These are phyloP conservation scores for Regulus satrapa DNA, from an alignment of 2,113 vertebrate species.

Conservation along the genomic window DNA sequence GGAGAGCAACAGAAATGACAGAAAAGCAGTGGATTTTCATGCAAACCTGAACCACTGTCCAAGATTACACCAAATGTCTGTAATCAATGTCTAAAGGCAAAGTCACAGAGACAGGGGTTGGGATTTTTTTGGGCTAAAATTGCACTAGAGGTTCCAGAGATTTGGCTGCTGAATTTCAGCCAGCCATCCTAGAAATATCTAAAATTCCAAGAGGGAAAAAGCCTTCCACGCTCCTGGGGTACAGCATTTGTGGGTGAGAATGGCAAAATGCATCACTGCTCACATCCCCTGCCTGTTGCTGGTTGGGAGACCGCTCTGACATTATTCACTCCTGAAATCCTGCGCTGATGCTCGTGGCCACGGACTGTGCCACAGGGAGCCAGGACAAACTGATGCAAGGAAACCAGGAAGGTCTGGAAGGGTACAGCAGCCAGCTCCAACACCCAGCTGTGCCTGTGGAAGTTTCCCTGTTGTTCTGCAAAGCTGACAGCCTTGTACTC, in stretches of 20 bases:
- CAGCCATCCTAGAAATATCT: not conserved
- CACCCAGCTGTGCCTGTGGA: not conserved
- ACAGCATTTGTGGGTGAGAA: fast-evolving
- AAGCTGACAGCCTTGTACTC: not conserved
- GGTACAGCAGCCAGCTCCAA: not conserved
- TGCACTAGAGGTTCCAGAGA: not conserved
- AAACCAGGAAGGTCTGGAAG: not conserved
- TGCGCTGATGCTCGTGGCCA: not conserved
- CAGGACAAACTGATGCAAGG: not conserved
- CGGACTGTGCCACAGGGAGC: not conserved
- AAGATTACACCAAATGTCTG: not conserved
- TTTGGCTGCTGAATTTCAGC: not conserved
- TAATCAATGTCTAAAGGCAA: not conserved
- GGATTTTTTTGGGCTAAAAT: not conserved
- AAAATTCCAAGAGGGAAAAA: not conserved
- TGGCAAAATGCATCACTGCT: not conserved
- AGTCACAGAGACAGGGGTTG: not conserved
- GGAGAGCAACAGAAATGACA: not conserved
- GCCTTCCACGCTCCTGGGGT: not conserved
- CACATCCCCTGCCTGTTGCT: not conserved
- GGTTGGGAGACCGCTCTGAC: not conserved
- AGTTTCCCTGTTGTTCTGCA: not conserved
- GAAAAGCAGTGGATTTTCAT: not conserved
- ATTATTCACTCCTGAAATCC: not conserved
- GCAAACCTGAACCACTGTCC: not conserved